A percentile compares a stretch with the other conserved stretches of the same genome.
Evolutionary conservation across 2,797 vertebrate genomes (phyloP).

Genomic region (Austrolebias charrua): DNA sequence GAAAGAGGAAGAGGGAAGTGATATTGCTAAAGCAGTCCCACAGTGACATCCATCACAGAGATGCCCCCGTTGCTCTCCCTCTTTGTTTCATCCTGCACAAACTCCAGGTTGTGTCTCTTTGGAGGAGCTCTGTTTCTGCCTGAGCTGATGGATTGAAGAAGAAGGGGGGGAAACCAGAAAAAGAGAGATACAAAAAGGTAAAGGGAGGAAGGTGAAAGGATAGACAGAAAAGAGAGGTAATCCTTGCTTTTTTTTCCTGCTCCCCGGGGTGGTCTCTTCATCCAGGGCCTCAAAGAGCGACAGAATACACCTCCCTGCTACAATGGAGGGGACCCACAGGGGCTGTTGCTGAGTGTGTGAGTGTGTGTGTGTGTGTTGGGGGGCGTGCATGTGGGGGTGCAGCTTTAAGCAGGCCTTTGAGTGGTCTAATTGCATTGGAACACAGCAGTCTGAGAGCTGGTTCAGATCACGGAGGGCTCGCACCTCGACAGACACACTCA

Average conservation of each 20-base stretch:
- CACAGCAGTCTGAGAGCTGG: conserved; percentile 87
- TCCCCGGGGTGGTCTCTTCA: conserved; percentile 82
- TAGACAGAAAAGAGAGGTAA: conserved; percentile 72
- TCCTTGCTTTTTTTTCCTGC: conserved; percentile 71
- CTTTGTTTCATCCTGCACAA: conserved; percentile 45
- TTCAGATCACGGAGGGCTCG: conserved; percentile 87
- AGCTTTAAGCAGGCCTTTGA: conserved; percentile 95
- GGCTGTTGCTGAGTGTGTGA: conserved; percentile 65
- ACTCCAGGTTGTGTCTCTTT: conserved; percentile 41
- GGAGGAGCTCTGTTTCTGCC: conserved; percentile 37
- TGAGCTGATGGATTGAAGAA: conserved; percentile 50
- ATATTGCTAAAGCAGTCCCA: conserved; percentile 64
- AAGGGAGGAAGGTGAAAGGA: conserved; percentile 52
- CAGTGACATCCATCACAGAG: conserved; percentile 67
- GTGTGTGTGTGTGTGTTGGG: conserved; percentile 31
- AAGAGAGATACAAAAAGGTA: conserved; percentile 43
- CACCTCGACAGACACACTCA: conserved; percentile 85
- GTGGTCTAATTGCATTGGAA: conserved; percentile 94
- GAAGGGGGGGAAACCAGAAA: conserved; percentile 51
- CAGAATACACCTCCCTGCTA: conserved; percentile 73
- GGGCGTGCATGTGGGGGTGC: conserved; percentile 61
- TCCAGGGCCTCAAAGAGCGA: conserved; percentile 74
- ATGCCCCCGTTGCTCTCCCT: conserved; percentile 48
- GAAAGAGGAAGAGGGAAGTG: conserved; percentile 62
- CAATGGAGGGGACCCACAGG: conserved; percentile 78